Evolutionary conservation across 2,888 invertebrate genomes (phyloP).

Genomic region (Drosophila paracracens): DNA sequence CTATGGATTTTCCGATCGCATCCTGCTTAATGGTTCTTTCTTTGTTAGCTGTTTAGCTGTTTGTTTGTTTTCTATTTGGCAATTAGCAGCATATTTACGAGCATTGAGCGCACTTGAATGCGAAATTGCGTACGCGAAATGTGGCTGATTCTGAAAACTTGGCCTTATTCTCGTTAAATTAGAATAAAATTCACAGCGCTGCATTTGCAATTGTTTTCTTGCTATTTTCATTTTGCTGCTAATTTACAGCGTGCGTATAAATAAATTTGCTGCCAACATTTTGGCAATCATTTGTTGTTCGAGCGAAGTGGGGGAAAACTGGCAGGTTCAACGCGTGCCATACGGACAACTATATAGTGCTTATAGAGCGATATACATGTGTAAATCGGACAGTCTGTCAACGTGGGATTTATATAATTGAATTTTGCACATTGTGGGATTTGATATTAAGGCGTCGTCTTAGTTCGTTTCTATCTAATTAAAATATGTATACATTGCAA

Average conservation of each 20-base stretch:
- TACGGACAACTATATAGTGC: conserved; percentile 2
- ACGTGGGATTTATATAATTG: conserved; percentile 66
- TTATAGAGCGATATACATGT: conserved; percentile 14
- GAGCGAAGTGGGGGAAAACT: conserved; percentile 1
- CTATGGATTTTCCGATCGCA: conserved; percentile 33
- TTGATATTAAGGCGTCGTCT: conserved; percentile 28
- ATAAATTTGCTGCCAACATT: conserved; percentile 70
- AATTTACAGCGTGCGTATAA: conserved; percentile 78
- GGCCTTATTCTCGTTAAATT: conserved; percentile 57
- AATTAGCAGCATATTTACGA: conserved; percentile 66
- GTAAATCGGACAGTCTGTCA: conserved; percentile 65
- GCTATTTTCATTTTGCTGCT: conserved; percentile 36
- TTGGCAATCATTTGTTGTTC: conserved; percentile 34
- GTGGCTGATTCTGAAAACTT: conserved; percentile 59
- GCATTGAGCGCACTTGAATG: conserved; percentile 49
- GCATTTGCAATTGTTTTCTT: conserved; percentile 36
- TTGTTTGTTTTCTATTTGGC: conserved; percentile 28
- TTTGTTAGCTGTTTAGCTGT: conserved; percentile 2
- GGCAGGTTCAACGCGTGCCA: conserved; percentile 77
- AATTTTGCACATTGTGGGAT: conserved; percentile 24
- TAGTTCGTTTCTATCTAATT: conserved; percentile 56
- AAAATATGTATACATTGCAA: conserved; percentile 60
- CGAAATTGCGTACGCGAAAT: conserved; percentile 55
- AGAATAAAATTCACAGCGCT: conserved; percentile 35
- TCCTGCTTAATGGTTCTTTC: background rate